Base-by-base conservation (phyloP, 2,888 invertebrate genomes). In the Beris morrisii region DNA sequence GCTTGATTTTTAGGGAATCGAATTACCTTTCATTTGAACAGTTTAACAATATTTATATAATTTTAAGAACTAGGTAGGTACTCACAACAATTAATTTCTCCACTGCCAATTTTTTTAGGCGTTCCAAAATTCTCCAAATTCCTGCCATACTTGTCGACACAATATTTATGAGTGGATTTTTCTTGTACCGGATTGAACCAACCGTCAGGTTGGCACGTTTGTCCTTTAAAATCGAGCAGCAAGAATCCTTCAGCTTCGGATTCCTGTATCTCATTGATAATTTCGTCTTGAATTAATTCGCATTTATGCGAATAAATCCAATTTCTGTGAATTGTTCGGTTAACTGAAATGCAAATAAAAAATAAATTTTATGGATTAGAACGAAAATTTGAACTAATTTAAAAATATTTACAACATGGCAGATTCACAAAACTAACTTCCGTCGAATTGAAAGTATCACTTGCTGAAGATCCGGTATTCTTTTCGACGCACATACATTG, bases 61-160 rank as follows among this genome's bases (percentile, higher is more conserved):
- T n/a, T 22, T 22, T 22, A 22, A 22, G 22, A 22, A 22, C 22
- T 2, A 2, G 22, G 2, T 22, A 22, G 22, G 22, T 70, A 83
- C 87, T 85, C 79, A 88, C 88, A 86, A 73, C 88, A 88, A 75
- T 87, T 79, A 84, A 87, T 87, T 0, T 74, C 70, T 0, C 77
- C 69, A 9, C 82, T 83, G 45, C 78, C 81, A 0, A 72, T 68
- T 28, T 77, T 74, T 9, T 81, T 80, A 4, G 72, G 64, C 0
- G 84, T 83, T 72, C 78, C 78, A 72, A 82, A 87, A 52, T 82
- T 72, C 53, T 79, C 83, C 67, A 89, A 84, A 69, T 79, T 79
- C 0, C 75, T 73, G n/a, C 86, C 86, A 32, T 80, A 77, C 44
- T 85, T 84, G 72, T 87, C 83, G 0, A 84, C 83, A 73, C 89